These are phyloP conservation scores for Linyphia triangularis DNA, from an alignment of 2,888 invertebrate genomes.

Conservation along the genomic window DNA sequence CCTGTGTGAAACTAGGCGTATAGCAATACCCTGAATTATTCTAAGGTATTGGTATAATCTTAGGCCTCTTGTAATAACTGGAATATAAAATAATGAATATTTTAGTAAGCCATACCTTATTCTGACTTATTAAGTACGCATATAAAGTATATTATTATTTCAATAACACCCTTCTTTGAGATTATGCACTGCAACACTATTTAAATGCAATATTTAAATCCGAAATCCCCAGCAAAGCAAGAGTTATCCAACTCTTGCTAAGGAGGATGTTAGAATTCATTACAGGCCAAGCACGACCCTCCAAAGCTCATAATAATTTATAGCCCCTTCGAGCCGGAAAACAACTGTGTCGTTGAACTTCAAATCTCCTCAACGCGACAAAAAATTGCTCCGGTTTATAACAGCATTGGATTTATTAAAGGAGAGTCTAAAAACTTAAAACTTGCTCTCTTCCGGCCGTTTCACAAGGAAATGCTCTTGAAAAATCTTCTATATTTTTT, in stretches of 20 bases:
- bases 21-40: too few relatives aligned
- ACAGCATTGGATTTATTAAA: background rate
- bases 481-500: background rate
- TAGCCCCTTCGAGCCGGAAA: background rate
- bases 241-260: background rate
- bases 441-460: background rate
- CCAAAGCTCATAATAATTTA: background rate
- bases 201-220: too few relatives aligned
- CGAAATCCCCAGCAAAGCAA: background rate
- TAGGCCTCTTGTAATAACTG: too few relatives aligned
- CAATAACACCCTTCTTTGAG: too few relatives aligned
- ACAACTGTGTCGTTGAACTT: background rate
- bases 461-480: background rate
- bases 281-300: background rate
- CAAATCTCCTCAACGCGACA: background rate
- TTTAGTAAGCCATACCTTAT: too few relatives aligned
- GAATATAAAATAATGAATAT: too few relatives aligned
- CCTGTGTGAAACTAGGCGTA: too few relatives aligned
- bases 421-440: background rate
- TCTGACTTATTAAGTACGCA: too few relatives aligned
- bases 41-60: too few relatives aligned
- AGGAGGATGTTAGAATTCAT: background rate
- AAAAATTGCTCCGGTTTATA: background rate
- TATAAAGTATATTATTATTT: too few relatives aligned
- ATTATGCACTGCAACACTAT: too few relatives aligned